These are phyloP conservation scores for Spinus olivaceus DNA, from an alignment of 2,797 vertebrate genomes.

Conservation along the genomic window DNA sequence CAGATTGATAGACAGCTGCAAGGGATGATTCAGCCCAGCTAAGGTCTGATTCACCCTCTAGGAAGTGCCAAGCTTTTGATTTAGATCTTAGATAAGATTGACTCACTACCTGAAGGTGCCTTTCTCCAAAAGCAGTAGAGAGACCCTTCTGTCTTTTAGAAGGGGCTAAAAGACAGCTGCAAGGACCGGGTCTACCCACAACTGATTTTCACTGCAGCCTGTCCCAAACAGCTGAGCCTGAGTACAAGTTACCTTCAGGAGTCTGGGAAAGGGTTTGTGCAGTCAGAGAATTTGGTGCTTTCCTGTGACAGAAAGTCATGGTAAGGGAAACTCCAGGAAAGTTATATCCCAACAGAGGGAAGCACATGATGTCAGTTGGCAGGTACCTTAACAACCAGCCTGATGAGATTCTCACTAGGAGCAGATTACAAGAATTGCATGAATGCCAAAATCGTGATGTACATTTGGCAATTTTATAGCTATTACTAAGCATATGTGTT, in stretches of 20 bases:
- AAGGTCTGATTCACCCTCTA: slow-evolving; percentile 18
- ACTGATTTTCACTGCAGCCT: not conserved
- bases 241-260: not conserved
- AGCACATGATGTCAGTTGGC: not conserved
- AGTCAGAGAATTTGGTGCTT: not conserved
- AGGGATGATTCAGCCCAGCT: slow-evolving; percentile 17
- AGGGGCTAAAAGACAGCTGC: not conserved
- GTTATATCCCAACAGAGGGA: not conserved
- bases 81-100: slow-evolving; percentile 1
- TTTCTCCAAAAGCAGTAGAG: not conserved
- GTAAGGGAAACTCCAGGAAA: not conserved
- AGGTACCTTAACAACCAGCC: not conserved
- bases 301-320: not conserved
- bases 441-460: not conserved
- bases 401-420: not conserved
- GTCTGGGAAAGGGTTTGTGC: not conserved
- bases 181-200: not conserved
- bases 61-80: slow-evolving; percentile 26
- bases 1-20: slow-evolving; percentile 8
- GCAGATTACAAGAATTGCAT: not conserved
- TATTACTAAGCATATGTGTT: not conserved
- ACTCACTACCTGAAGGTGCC: slow-evolving; percentile 14
- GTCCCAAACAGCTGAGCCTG: not conserved
- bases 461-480: not conserved
- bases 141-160: not conserved